Evolutionary conservation across 1,140 invertebrate genomes (phyloP).

Genomic region (Lepidurus apus): DNA sequence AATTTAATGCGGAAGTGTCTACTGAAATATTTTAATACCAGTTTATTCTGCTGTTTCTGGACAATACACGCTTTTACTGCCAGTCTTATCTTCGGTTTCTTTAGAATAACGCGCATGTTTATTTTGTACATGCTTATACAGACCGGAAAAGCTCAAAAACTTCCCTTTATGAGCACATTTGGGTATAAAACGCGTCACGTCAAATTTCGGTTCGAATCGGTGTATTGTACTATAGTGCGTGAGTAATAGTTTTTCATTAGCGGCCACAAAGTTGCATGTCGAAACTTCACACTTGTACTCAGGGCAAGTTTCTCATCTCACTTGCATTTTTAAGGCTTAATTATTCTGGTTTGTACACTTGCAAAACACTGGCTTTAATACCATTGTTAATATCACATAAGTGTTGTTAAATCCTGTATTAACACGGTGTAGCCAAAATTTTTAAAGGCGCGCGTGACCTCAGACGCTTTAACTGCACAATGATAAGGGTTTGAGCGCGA

Average conservation of each 20-base stretch:
- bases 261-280: not conserved
- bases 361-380: not conserved
- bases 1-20: not conserved
- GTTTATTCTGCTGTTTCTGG: not conserved
- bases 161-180: not conserved
- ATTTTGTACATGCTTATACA: conserved; percentile 2
- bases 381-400: not conserved
- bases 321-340: not conserved
- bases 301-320: not conserved
- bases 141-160: not conserved
- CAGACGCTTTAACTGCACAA: not conserved
- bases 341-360: not conserved
- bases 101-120: not conserved
- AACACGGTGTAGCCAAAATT: not conserved
- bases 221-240: conserved; percentile 6
- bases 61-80: conserved; percentile 1
- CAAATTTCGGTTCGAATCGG: conserved; percentile 5
- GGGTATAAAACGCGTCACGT: not conserved
- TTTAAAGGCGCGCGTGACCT: not conserved
- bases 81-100: not conserved
- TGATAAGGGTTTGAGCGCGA: conserved; percentile 4
- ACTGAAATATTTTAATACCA: not conserved
- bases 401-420: conserved; percentile 6
- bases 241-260: not conserved
- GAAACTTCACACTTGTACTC: conserved; percentile 5